Base-by-base conservation (phyloP, 2,797 vertebrate species). In the Epinephelus coioides region DNA sequence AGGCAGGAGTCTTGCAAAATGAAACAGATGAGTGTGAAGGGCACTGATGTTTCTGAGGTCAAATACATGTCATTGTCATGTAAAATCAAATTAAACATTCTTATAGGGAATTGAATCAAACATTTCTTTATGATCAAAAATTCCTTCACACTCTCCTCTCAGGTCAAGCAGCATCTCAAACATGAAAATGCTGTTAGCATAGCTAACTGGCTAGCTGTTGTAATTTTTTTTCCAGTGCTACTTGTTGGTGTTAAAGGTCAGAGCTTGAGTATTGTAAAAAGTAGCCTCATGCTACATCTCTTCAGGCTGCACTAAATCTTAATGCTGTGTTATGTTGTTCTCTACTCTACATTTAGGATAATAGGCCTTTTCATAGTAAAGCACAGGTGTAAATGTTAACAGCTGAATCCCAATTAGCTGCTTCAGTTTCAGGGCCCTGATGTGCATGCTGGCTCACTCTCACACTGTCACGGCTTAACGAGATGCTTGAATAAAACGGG, bases 391-490 rank as follows among this genome's bases (percentile, higher is more conserved):
- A 17, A 25, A 61, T 46, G 1, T 21, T 59, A 38, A 60, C 53
- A 38, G 18, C 9, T 61, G 23, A 47, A n/a, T 25, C 62, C 18
- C 23, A 61, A 30, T 61, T 34, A 65, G 17, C 61, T 73, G 49
- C 14, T 56, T 34, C 25, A 38, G 38, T 54, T 7, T 62, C 34
- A 43, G 17, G 21, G 40, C 34, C 13, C 47, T 40, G 2, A 15
- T 56, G n/a, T 44, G 23, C 49, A 17, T 62, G 50, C 38, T 49
- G 55, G 12, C 13, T 49, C 14, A 21, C 21, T 55, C 6, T 30
- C 23, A 9, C 40, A 25, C 49, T 21, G 15, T 61, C 17, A 40
- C 14, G 34, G n/a, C 34, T 60, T 50, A 46, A 11, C 3, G 25
- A 30, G 25, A 56, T 5, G 19, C 14, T 56, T 72, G 7, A 43